phyloP scores from a whole-genome alignment of 1,140 invertebrate species.

The Leptinotarsa lineolata region DNA sequence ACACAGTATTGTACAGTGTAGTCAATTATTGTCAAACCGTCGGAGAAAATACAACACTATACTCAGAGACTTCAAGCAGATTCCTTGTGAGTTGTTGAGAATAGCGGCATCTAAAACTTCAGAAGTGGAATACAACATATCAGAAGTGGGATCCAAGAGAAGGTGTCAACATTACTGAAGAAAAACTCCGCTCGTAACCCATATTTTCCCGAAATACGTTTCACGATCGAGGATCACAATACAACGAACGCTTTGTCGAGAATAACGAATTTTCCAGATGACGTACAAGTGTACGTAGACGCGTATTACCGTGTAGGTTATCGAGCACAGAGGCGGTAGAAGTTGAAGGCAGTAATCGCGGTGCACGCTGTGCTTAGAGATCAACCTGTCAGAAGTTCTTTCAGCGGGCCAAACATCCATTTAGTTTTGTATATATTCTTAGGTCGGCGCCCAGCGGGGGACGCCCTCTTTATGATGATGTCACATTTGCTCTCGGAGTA shows the following conservation, averaged over 20 bases:
- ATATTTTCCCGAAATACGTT: no score
- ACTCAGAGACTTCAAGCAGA: no score
- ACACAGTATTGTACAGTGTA: no score
- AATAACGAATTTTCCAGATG: conserved; percentile 18
- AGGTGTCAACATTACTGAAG: no score
- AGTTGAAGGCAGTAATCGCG: conserved; percentile 25
- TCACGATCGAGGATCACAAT: background rate
- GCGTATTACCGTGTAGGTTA: conserved; percentile 11
- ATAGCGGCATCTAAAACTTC: background rate
- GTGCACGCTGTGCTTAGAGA: conserved; percentile 38
- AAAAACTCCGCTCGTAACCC: no score
- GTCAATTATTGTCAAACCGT: no score
- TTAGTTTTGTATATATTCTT: conserved; percentile 32
- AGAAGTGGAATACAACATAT: no score
- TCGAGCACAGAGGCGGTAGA: conserved; percentile 16
- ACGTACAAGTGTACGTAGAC: background rate
- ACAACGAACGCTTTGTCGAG: background rate
- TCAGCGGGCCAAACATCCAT: conserved; percentile 29
- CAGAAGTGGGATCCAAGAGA: no score
- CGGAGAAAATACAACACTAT: no score
- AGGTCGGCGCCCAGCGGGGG: conserved; percentile 22
- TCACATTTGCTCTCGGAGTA: background rate
- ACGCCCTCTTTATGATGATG: conserved; percentile 27
- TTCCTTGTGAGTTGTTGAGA: no score
- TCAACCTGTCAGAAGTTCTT: conserved; percentile 40